phyloP scores from a whole-genome alignment of 1,140 invertebrate species.

The Aphidius ervi region DNA sequence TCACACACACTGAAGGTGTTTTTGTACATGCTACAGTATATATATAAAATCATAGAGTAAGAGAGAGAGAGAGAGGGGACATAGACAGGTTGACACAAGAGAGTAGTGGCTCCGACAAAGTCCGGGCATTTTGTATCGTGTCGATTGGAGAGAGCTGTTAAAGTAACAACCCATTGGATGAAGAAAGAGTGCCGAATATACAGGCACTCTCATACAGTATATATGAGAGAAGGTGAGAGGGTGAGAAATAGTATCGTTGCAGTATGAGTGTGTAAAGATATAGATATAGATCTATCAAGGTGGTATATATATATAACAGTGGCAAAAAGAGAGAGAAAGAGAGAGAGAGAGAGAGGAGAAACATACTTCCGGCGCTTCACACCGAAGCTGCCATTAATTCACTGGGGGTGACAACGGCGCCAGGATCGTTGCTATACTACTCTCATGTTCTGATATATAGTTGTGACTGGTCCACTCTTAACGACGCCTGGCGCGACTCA shows the following conservation, averaged over 20 bases:
- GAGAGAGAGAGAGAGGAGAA: conserved; percentile 5
- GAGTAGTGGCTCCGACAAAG: no score
- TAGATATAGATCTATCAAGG: no score
- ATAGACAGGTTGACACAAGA: no score
- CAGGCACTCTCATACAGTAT: no score
- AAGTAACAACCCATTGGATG: no score
- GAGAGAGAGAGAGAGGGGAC: no score
- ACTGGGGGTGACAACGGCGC: conserved; percentile 21
- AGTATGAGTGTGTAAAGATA: background rate
- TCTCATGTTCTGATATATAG: conserved; percentile 18
- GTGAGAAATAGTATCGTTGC: conserved; percentile 1
- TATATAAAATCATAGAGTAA: no score
- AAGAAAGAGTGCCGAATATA: no score
- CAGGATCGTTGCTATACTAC: conserved; percentile 10
- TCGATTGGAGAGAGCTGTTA: no score
- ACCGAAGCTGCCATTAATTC: conserved; percentile 22
- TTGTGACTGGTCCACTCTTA: conserved; percentile 10
- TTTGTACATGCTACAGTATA: background rate
- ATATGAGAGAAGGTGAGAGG: no score
- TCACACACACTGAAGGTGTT: background rate
- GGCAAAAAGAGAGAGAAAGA: conserved; percentile 1
- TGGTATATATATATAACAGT: no score
- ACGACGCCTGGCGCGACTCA: conserved; percentile 15
- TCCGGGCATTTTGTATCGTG: no score
- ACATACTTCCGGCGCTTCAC: conserved; percentile 20